A percentile compares a stretch with the other conserved stretches of the same genome.
Conservation (phyloP, 1,140 invertebrate genomes). For the Euschistus heros region DNA sequence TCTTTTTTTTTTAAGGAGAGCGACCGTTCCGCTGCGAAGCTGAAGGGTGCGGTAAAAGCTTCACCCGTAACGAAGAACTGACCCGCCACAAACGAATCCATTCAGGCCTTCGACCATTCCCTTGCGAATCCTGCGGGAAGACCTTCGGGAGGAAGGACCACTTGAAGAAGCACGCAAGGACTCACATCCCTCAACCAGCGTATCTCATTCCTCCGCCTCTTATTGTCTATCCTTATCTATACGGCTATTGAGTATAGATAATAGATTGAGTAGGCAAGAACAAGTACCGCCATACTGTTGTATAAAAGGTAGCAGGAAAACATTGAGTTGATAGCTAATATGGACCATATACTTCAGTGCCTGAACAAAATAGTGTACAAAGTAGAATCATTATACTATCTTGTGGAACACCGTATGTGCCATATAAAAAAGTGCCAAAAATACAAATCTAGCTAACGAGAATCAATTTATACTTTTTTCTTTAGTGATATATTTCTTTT, state of each 20-base stretch:
- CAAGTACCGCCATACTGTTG: no score
- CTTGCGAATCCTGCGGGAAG: constrained; percentile 69
- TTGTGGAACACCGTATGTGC: no score
- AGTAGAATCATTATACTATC: no score
- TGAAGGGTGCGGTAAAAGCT: constrained; percentile 73
- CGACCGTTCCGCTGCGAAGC: constrained; percentile 76
- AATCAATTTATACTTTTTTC: no score
- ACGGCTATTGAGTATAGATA: constrained; percentile 21
- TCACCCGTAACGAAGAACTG: constrained; percentile 86
- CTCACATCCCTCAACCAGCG: constrained; percentile 41
- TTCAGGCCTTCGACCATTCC: constrained; percentile 67
- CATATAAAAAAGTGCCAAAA: no score
- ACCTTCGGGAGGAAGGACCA: constrained; percentile 83
- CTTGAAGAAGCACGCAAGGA: constrained; percentile 69
- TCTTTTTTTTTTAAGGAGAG: constrained; percentile 49
- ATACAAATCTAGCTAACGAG: no score
- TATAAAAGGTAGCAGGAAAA: no score
- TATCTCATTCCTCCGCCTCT: constrained; percentile 15
- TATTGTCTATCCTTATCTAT: constrained; percentile 27
- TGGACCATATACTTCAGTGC: no score
- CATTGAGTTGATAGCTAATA: no score
- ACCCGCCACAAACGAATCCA: constrained; percentile 86
- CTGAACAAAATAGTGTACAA: no score
- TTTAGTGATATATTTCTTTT: no score
- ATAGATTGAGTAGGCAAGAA: no score